Conservation (phyloP, 2,888 invertebrate species). For the Acholoe squamosa region DNA sequence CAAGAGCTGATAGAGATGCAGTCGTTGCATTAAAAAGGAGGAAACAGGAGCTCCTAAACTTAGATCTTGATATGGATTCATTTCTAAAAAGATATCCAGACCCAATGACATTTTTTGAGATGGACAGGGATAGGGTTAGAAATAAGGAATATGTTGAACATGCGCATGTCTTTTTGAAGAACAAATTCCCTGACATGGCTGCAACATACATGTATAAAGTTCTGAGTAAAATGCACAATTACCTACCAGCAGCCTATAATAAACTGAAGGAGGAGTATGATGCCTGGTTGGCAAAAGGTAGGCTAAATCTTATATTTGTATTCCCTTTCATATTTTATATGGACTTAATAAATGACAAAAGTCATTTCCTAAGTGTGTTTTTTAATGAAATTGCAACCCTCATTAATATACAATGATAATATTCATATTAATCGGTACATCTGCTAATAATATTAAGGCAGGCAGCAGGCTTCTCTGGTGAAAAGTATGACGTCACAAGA, state of each 20-base stretch:
- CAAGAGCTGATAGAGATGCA: conserved; percentile 10
- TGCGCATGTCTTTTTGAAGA: background rate
- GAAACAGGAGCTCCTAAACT: background rate
- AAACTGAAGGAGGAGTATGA: background rate
- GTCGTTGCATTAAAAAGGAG: background rate
- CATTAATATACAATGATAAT: too few species aligned
- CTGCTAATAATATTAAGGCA: too few species aligned
- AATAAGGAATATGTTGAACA: background rate
- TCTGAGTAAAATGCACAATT: background rate
- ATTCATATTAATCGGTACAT: too few species aligned
- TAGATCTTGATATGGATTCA: background rate
- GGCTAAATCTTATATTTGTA: too few species aligned
- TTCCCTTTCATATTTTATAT: too few species aligned
- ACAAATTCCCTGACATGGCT: background rate
- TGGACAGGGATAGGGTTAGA: background rate
- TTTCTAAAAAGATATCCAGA: background rate
- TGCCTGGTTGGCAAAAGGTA: background rate
- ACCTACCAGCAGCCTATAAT: background rate
- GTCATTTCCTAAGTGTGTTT: too few species aligned
- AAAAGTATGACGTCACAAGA: too few species aligned
- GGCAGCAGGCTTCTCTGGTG: too few species aligned
- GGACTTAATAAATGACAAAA: too few species aligned
- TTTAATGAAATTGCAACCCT: too few species aligned
- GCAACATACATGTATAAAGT: background rate
- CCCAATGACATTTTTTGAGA: background rate